Evolutionary conservation across 2,113 vertebrate species (phyloP), one percentile per base, ranked within the genome.

Genomic region (Eonycteris spelaea): DNA sequence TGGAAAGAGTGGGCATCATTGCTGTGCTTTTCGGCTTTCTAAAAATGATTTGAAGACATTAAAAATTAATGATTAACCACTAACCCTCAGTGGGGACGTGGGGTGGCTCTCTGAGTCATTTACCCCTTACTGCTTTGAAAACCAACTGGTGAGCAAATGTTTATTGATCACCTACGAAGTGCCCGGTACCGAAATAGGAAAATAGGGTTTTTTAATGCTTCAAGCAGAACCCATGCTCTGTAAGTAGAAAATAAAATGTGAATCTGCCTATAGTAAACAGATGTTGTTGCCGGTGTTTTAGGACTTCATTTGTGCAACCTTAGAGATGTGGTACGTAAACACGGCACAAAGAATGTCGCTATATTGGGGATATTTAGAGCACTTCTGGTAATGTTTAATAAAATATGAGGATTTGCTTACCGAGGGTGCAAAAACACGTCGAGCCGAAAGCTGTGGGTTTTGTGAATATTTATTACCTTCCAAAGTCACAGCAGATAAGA

Each of bases 101-200:
- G 16, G 21, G 73, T 57, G 91, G 4, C 61, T 73, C 18, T 48
- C 18, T 68, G 68, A 89, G 19, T 89, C 53, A 45, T 82, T 93
- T 75, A 68, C 43, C 28, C 19, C 33, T 89, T 26, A 26, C 15
- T 57, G 14, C 51, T 38, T 86, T 68, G 78, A 86, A 89, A 96
- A 61, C 19, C 35, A 92, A 35, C 33, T 24, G 48, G n/a, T 33
- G 48, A 86, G 22, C 28, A 89, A 65, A 9, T 45, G 19, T 86
- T 59, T 83, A 65, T 75, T 59, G 61, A 67, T 86, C 26, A 92
- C 2, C 51, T 21, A 19, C 28, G 3, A 55, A 30, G 26, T 57
- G 26, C 35, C 8, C 12, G 28, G 33, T 15, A 33, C 6, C 26
- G 55, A 74, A 12, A 48, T 0, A 59, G 18, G 48, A 35, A 68